These are phyloP conservation scores for Idaea aversata DNA, from an alignment of 2,888 invertebrate genomes.

Conservation along the genomic window DNA sequence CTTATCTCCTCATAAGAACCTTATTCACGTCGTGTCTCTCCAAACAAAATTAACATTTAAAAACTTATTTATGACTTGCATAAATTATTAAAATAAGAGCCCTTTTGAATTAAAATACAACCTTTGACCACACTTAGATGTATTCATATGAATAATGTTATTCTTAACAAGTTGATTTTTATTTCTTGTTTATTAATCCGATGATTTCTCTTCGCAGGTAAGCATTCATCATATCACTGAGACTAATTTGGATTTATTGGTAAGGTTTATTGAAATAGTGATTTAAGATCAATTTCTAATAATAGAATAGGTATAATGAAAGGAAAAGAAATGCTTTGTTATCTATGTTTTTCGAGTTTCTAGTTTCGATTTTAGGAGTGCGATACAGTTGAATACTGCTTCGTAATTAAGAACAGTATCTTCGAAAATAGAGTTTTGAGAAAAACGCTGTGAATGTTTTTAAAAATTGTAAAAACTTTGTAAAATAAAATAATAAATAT, in stretches of 20 bases:
- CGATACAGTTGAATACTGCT: too few relatives aligned
- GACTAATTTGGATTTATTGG: slow-evolving; percentile 5
- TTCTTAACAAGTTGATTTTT: slow-evolving; percentile 7
- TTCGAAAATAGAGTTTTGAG: too few relatives aligned
- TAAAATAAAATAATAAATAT: too few relatives aligned
- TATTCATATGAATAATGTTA: slow-evolving; percentile 15
- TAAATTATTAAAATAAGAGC: slow-evolving; percentile 11
- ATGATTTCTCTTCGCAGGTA: slow-evolving; percentile 50
- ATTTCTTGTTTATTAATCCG: slow-evolving; percentile 20
- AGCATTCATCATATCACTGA: slow-evolving; percentile 26
- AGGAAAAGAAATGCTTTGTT: neutral
- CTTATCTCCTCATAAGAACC: neutral
- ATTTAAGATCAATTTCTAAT: neutral
- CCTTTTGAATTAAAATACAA: slow-evolving; percentile 16
- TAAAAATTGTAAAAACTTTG: too few relatives aligned
- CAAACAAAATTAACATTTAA: slow-evolving; percentile 19
- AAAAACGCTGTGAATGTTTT: too few relatives aligned
- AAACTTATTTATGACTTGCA: slow-evolving; percentile 13
- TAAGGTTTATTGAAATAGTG: slow-evolving; percentile 6
- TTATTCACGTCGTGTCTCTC: slow-evolving; percentile 11
- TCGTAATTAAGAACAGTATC: too few relatives aligned
- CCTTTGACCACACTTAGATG: slow-evolving; percentile 21
- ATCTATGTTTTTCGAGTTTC: too few relatives aligned
- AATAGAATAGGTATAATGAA: neutral
- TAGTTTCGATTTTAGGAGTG: too few relatives aligned